Evolutionary conservation across 2,888 invertebrate genomes (phyloP).

Genomic region (Acanthosepion lycidas): DNA sequence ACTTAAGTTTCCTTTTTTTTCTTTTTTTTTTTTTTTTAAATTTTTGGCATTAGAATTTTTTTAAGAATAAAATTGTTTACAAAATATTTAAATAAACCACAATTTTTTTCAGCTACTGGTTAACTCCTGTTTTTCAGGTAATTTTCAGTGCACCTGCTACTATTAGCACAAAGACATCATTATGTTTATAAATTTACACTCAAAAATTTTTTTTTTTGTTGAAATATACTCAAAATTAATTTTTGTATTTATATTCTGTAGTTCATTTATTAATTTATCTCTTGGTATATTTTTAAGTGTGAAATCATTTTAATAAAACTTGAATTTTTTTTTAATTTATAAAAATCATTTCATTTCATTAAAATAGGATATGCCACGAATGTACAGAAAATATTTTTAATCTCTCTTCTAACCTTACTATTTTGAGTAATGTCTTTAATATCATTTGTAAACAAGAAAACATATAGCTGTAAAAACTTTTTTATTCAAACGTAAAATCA

Average conservation of each 20-base stretch:
- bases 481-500: too few species aligned
- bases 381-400: too few species aligned
- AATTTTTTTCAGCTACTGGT: neutral
- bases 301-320: neutral
- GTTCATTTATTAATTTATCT: neutral
- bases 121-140: neutral
- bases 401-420: too few species aligned
- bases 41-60: neutral
- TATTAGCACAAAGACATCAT: neutral
- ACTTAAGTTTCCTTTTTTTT: neutral
- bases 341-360: neutral
- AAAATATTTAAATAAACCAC: neutral
- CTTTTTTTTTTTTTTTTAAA: neutral
- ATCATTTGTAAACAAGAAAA: too few species aligned
- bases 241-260: neutral
- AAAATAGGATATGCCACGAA: neutral
- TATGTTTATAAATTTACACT: too few species aligned
- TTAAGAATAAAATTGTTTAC: neutral
- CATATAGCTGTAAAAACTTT: too few species aligned
- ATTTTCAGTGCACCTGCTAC: neutral
- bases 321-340: neutral
- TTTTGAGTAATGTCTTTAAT: too few species aligned
- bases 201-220: too few species aligned
- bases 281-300: neutral
- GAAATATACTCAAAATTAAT: too few species aligned